These are phyloP conservation scores for Lepus oiostolus DNA, from an alignment of 2,797 vertebrate species.

Conservation along the genomic window DNA sequence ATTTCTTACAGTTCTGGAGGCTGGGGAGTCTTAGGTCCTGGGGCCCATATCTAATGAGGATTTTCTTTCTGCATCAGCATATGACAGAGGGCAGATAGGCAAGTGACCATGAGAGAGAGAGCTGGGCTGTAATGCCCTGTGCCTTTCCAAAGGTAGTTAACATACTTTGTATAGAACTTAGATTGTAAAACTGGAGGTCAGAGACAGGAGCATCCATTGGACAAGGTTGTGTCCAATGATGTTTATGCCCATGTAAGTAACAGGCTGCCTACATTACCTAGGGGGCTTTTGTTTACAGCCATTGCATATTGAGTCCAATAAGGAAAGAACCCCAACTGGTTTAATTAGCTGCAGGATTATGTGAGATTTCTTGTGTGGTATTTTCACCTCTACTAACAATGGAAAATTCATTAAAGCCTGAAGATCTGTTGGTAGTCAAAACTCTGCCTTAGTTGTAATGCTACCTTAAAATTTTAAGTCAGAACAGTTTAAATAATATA, in stretches of 20 bases:
- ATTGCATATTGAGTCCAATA: no score
- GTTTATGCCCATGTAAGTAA: no score
- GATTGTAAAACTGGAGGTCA: no score
- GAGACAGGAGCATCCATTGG: no score
- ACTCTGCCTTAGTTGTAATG: slow-evolving; percentile 2
- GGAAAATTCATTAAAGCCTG: slow-evolving; percentile 5
- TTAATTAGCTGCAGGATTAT: neutral
- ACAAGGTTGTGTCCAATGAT: no score
- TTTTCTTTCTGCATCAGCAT: neutral
- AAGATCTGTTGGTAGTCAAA: neutral
- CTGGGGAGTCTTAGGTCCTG: neutral
- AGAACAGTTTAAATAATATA: slow-evolving; percentile 17
- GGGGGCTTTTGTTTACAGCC: no score
- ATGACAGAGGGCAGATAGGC: neutral
- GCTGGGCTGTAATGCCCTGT: no score
- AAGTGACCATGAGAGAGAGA: neutral
- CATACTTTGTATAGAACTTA: no score
- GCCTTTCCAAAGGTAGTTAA: no score
- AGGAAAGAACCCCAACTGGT: no score
- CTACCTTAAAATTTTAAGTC: slow-evolving; percentile 60
- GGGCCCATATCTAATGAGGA: neutral
- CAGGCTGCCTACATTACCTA: no score
- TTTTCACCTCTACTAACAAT: slow-evolving; percentile 53
- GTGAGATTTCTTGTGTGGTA: neutral
- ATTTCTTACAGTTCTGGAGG: neutral